These are phyloP conservation scores for Chydorus sphaericus DNA, from an alignment of 2,888 invertebrate species.

Conservation along the genomic window DNA sequence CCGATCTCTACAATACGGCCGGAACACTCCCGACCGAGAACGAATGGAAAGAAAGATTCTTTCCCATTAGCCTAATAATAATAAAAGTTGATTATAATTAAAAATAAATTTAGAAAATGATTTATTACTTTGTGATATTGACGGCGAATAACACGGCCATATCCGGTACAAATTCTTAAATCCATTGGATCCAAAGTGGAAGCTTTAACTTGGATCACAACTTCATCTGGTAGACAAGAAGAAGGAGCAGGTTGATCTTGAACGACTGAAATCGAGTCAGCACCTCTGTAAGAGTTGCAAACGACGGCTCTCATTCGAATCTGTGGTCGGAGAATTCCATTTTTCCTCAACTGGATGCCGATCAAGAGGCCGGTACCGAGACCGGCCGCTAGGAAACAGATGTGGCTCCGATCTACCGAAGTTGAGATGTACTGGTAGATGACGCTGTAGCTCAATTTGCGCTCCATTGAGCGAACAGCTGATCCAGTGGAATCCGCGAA, in stretches of 20 bases:
- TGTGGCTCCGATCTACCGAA: conserved; percentile 3
- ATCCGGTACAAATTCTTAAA: conserved; percentile 42
- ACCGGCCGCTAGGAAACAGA: conserved; percentile 6
- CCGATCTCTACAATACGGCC: conserved; percentile 46
- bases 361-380: conserved; percentile 18
- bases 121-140: conserved; percentile 19
- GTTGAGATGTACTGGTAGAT: conserved; percentile 17
- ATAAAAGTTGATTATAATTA: neutral
- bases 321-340: conserved; percentile 22
- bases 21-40: conserved; percentile 45
- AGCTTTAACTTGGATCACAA: conserved; percentile 45
- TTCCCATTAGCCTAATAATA: conserved; percentile 1
- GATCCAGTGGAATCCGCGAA: neutral
- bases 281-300: conserved; percentile 28
- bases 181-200: conserved; percentile 43
- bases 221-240: conserved; percentile 37
- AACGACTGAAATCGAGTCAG: conserved; percentile 37
- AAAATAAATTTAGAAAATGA: neutral
- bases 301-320: conserved; percentile 31
- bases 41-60: conserved; percentile 32
- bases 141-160: conserved; percentile 28
- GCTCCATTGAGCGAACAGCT: neutral
- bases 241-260: conserved; percentile 38
- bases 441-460: conserved; percentile 16
- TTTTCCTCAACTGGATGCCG: conserved; percentile 19